A percentile compares a stretch with the other conserved stretches of the same genome.
phyloP scores from a whole-genome alignment of 2,797 vertebrate species.

The Glyptemys insculpta region DNA sequence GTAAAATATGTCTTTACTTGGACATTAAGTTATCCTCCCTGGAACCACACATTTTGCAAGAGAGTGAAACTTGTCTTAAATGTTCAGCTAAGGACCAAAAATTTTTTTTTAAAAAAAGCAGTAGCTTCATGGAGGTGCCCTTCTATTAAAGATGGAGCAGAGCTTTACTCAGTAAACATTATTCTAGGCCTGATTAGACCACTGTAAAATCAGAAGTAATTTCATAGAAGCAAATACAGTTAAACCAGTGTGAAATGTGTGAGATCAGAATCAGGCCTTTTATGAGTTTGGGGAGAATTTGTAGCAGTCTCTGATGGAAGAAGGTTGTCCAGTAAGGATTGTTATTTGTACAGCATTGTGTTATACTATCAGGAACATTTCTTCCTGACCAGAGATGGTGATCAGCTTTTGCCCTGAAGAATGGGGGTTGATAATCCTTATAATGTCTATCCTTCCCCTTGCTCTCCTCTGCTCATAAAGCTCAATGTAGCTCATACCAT shows the following conservation, averaged over 20 bases:
- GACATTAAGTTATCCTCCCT: not conserved
- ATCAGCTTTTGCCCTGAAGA: not conserved
- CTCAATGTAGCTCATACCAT: not conserved
- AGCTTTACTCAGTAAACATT: not conserved
- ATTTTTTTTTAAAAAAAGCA: not conserved
- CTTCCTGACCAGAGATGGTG: not conserved
- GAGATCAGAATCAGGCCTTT: not conserved
- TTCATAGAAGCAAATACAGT: not conserved
- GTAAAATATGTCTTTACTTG: constrained; percentile 14
- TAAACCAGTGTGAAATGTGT: not conserved
- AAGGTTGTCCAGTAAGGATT: not conserved
- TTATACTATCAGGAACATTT: not conserved
- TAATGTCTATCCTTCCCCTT: not conserved
- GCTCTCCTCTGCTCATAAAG: not conserved
- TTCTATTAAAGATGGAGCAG: not conserved
- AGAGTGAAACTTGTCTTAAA: not conserved
- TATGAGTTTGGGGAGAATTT: not conserved
- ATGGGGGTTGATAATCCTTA: not conserved
- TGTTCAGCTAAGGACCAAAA: not conserved
- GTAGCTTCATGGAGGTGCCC: not conserved
- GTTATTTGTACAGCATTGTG: not conserved
- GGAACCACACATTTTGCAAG: not conserved
- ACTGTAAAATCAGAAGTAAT: not conserved
- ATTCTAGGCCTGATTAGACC: not conserved
- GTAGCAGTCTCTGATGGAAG: not conserved